These are phyloP conservation scores for Menura novaehollandiae DNA, from an alignment of 2,113 vertebrate species.

Conservation along the genomic window DNA sequence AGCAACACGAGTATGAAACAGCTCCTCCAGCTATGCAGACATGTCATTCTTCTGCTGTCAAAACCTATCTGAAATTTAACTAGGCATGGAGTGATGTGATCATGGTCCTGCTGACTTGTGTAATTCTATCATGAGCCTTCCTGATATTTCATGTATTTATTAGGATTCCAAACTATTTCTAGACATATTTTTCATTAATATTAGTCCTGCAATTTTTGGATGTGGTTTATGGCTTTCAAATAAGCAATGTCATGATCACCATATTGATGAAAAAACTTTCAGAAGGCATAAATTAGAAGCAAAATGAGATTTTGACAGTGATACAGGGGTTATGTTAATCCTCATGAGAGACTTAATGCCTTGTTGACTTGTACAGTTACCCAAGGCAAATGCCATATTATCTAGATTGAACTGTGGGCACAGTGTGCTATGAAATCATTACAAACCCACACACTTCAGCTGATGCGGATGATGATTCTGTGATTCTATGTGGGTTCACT, in stretches of 20 bases:
- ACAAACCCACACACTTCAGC: neutral
- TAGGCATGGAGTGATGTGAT: neutral
- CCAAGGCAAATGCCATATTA: neutral
- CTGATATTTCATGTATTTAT: neutral
- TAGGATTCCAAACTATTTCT: neutral
- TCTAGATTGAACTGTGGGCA: neutral
- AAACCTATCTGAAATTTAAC: neutral
- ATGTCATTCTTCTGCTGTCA: neutral
- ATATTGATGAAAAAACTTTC: neutral
- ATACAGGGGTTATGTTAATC: neutral
- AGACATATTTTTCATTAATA: neutral
- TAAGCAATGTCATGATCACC: neutral
- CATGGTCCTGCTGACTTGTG: neutral
- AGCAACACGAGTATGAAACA: neutral
- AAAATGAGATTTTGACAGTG: neutral
- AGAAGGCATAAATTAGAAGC: neutral
- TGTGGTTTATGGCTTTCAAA: neutral
- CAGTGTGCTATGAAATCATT: neutral
- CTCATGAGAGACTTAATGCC: neutral
- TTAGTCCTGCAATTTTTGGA: neutral
- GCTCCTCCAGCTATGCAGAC: neutral
- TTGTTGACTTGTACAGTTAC: neutral
- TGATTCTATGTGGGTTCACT: neutral
- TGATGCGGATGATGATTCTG: neutral
- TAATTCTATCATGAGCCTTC: neutral